Base-by-base conservation (phyloP, 2,797 vertebrate species). In the Percopsis omiscomaycus region DNA sequence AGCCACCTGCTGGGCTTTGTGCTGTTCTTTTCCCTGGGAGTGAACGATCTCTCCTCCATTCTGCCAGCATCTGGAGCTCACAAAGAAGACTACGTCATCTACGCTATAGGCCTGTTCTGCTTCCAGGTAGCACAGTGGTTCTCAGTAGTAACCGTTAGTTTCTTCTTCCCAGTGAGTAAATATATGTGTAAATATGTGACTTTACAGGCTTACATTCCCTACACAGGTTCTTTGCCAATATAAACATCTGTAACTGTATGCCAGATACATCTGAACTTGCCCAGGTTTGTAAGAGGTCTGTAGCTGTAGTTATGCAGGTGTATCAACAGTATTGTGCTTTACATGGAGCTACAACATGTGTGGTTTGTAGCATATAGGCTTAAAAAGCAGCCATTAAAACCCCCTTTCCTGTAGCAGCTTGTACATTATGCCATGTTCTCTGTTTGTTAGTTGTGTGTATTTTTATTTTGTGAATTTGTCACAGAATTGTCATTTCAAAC, bases 1-100 rank as follows among this genome's bases (percentile, higher is more conserved):
- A 99, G 95, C 89, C 98, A 99, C 82, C 91, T 99, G 65, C 85
- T 99, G 37, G 98, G 98, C 45, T 99, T 99, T 81, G 60, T 98
- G 57, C 92, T 99, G 64, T 99, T 99, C 89, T 96, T 99, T 85
- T 86, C 85, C 1, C 85, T 99, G 72, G 96, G 94, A 12, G 93
- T 99, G 71, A 95, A 98, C 2, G 96, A 98, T 84, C 87, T 98
- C 89, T 93, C 91, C 2, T 87, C 92, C 0, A 93, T 97, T 1
- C 90, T 99, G 83, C 98, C 97, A 0, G 92, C 93, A 0, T 94
- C 94, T 0, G 94, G 95, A 49, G 97, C 96, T 0, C 93, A 94
- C 56, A 91, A 94, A 56, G 96, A 99, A 80, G 98, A 99, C 82
- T 99, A 98, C 4, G 93, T 98, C 67, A 98, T 99, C 84, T 99